Evolutionary conservation across 2,888 invertebrate genomes (phyloP).

Genomic region (Dioctria linearis): DNA sequence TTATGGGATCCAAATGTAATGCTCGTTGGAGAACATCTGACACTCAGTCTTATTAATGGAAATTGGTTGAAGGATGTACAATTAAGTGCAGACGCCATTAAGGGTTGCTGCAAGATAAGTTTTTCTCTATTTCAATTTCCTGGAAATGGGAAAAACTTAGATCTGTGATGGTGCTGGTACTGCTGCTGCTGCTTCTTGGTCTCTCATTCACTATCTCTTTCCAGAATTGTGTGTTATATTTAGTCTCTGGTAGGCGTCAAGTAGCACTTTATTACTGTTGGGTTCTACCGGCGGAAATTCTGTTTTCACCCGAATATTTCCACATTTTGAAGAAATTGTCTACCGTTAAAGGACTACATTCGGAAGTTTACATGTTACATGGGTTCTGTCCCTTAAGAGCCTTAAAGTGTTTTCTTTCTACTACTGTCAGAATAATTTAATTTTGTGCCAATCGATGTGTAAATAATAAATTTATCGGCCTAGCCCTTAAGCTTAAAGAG

Average conservation of each 20-base stretch:
- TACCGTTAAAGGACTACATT: not conserved
- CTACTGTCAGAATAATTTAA: constrained; percentile 15
- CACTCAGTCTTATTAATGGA: constrained; percentile 37
- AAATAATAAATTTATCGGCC: constrained; percentile 35
- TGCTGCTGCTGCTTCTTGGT: no score
- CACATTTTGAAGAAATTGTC: not conserved
- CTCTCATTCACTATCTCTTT: not conserved
- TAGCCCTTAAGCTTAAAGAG: constrained; percentile 5
- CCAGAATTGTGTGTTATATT: not conserved
- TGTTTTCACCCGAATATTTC: not conserved
- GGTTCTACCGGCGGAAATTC: not conserved
- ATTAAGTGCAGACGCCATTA: constrained; percentile 49
- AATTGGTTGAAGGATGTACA: constrained; percentile 49
- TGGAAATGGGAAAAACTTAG: not conserved
- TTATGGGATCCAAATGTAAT: constrained; percentile 22
- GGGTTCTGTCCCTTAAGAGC: not conserved
- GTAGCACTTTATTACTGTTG: constrained; percentile 1
- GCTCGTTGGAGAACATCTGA: constrained; percentile 8
- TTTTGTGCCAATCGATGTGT: constrained; percentile 38
- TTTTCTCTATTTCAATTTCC: constrained; percentile 30
- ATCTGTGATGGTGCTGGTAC: no score
- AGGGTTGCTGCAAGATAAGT: not conserved
- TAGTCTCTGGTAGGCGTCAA: constrained; percentile 31
- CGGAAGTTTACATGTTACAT: not conserved
- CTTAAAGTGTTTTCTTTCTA: not conserved